Evolutionary conservation across 2,113 vertebrate species (phyloP), one percentile per base, ranked within the genome.

Genomic region (Eptesicus fuscus): DNA sequence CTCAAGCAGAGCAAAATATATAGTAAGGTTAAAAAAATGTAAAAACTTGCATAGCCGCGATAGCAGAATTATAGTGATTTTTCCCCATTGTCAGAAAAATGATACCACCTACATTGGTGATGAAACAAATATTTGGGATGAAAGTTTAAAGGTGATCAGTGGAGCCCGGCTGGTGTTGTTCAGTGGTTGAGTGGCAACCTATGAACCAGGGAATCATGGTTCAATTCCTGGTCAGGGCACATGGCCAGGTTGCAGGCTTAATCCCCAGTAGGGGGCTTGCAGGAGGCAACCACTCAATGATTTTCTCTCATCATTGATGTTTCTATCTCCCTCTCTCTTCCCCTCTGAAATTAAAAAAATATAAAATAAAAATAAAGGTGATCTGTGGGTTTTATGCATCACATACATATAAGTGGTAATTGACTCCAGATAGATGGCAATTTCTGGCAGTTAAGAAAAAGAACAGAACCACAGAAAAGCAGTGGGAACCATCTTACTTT

Each of bases 71-170:
- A 69, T 14, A 30, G 28, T 92, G 30, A 70, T 82, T 76, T 82
- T 67, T 40, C n/a, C 5, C 2, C 25, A 51, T 70, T 96, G 82
- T 88, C 51, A 67, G 42, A 91, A 51, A 89, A 88, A 86, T 91
- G 83, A 53, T 69, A 70, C 18, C 9, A 69, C 18, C 17, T 85
- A 63, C 32, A 13, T 18, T 80, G 69, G 56, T 90, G 51, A 88
- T 88, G n/a, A 97, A 87, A 92, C 44, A 93, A n/a, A 53, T 83
- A 71, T 70, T 93, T 90, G 67, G 28, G 22, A 86, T 90, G 32
- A 88, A 84, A 89, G 47, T 93, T 90, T 61, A 61, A 61, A 61
- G 25, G 59, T 61, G 59, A 61, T 11, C 25, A 11, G 23, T 61
- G 59, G 59, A 61, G 59, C 59, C 59, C 4, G 1, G 23, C 23